These are phyloP conservation scores for Gobionotothen gibberifrons DNA, from an alignment of 2,797 vertebrate species.

Conservation along the genomic window DNA sequence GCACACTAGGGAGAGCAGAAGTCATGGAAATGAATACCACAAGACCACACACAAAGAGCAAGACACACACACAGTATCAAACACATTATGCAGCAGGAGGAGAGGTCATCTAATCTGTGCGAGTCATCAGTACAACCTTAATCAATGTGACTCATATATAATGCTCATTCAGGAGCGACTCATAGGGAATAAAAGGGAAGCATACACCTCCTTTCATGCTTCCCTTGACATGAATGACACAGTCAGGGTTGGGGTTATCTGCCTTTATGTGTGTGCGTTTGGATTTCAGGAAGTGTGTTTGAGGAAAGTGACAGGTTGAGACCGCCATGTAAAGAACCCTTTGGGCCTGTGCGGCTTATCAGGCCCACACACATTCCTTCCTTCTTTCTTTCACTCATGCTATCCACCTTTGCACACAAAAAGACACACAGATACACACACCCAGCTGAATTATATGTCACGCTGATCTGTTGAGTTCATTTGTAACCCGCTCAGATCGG, in stretches of 20 bases:
- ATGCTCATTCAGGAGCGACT: constrained; percentile 47
- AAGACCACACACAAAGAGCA: constrained; percentile 30
- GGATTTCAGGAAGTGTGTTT: constrained; percentile 62
- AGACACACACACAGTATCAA: constrained; percentile 11
- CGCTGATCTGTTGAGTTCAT: constrained; percentile 67
- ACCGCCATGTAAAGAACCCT: constrained; percentile 61
- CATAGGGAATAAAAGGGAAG: constrained; percentile 41
- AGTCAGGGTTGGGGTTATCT: constrained; percentile 60
- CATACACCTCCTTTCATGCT: constrained; percentile 54
- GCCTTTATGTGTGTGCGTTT: constrained; percentile 28
- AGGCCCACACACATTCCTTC: constrained; percentile 55
- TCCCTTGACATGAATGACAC: constrained; percentile 55
- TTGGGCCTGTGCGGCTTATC: constrained; percentile 69
- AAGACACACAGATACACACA: constrained; percentile 32
- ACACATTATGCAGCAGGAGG: constrained; percentile 35
- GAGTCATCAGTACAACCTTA: constrained; percentile 62
- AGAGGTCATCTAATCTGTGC: constrained; percentile 57
- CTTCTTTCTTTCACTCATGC: constrained; percentile 42
- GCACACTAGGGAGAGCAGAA: constrained; percentile 26
- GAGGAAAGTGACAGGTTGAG: constrained; percentile 69
- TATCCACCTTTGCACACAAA: constrained; percentile 45
- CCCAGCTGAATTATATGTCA: constrained; percentile 63
- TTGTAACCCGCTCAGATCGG: constrained; percentile 61
- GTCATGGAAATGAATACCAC: constrained; percentile 53
- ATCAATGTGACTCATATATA: constrained; percentile 66